phyloP scores from a whole-genome alignment of 1,140 invertebrate species.

The Brachionus paranguensis region DNA sequence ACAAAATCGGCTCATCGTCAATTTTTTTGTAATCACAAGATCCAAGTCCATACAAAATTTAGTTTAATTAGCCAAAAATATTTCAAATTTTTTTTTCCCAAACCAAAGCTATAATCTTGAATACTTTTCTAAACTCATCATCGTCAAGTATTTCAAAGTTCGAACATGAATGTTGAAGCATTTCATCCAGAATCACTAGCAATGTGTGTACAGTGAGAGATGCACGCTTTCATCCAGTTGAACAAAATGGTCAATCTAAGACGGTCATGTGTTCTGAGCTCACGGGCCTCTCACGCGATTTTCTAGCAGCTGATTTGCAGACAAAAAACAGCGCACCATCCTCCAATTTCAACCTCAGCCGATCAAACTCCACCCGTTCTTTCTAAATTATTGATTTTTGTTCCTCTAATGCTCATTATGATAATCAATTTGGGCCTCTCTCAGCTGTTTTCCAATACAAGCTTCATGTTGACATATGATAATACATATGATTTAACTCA shows the following conservation, averaged over 20 bases:
- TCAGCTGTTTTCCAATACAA: conserved; percentile 8
- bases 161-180: too few relatives aligned
- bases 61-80: neutral
- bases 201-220: neutral
- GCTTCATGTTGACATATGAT: conserved; percentile 13
- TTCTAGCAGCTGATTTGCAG: neutral
- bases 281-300: neutral
- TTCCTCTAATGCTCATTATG: neutral
- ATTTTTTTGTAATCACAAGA: neutral
- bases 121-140: too few relatives aligned
- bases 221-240: neutral
- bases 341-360: neutral
- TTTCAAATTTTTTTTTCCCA: neutral
- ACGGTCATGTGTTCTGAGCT: neutral
- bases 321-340: neutral
- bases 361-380: neutral
- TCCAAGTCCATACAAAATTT: neutral
- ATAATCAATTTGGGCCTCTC: neutral
- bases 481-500: conserved; percentile 21
- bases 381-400: neutral
- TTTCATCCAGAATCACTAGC: neutral
- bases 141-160: too few relatives aligned
- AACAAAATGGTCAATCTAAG: neutral
- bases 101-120: too few relatives aligned
- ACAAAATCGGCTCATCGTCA: too few relatives aligned